Evolutionary conservation across 2,113 vertebrate species (phyloP).

Genomic region (Leptocoma aspasia): DNA sequence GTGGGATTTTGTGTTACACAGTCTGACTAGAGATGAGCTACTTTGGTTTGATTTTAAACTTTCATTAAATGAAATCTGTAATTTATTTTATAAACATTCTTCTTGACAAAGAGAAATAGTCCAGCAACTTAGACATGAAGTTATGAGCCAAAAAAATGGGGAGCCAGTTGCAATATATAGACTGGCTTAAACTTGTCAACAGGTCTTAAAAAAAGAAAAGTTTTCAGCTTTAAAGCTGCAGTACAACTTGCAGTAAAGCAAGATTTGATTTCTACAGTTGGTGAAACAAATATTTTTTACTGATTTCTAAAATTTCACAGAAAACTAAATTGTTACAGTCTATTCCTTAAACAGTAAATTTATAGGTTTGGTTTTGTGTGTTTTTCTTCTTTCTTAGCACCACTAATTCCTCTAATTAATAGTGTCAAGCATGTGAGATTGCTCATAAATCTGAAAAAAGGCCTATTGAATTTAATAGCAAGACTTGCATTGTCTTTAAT

Average conservation of each 20-base stretch:
- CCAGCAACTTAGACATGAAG: neutral
- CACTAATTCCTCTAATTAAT: neutral
- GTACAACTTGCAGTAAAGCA: neutral
- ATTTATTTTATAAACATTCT: neutral
- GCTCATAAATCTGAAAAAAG: neutral
- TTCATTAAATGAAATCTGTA: neutral
- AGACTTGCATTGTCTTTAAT: neutral
- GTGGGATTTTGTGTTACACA: neutral
- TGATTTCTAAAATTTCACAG: neutral
- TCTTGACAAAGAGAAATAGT: neutral
- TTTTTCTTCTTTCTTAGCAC: neutral
- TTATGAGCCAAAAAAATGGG: neutral
- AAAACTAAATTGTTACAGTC: neutral
- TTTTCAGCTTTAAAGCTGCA: neutral
- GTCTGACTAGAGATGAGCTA: neutral
- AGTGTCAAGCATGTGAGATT: conserved; percentile 1
- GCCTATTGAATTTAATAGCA: neutral
- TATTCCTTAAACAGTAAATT: neutral
- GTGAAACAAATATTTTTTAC: neutral
- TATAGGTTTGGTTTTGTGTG: neutral
- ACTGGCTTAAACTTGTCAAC: neutral
- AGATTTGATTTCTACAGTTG: neutral
- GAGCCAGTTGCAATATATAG: neutral
- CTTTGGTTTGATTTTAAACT: neutral
- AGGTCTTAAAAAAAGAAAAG: neutral